Conservation (phyloP, 1,140 invertebrate species). For the Pseudoatta argentina region DNA sequence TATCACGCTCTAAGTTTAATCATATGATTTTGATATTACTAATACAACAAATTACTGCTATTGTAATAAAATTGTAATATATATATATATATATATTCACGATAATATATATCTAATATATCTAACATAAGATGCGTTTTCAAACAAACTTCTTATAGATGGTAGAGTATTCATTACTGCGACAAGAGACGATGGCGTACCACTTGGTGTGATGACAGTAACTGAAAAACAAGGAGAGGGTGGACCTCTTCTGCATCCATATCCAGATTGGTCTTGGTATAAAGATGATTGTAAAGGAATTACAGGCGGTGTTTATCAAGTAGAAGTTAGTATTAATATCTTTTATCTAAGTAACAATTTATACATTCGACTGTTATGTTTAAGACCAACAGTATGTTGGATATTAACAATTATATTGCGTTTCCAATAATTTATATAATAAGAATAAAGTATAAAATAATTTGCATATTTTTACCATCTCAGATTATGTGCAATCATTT, state of each 20-base stretch:
- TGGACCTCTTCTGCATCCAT: slow-evolving; percentile 6
- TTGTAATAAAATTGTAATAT: neutral
- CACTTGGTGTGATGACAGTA: slow-evolving; percentile 19
- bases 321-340: neutral
- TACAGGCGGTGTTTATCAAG: neutral
- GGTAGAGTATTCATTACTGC: slow-evolving; percentile 9
- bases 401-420: neutral
- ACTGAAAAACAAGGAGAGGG: neutral
- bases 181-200: neutral
- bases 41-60: too few species aligned
- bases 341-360: neutral
- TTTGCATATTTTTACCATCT: neutral
- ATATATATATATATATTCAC: too few species aligned
- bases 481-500: slow-evolving; percentile 20
- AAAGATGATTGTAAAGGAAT: slow-evolving; percentile 15
- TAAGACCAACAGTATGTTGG: neutral
- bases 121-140: neutral
- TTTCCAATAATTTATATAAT: neutral
- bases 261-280: slow-evolving; percentile 45
- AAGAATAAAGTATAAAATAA: neutral
- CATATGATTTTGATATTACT: neutral
- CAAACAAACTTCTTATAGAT: neutral
- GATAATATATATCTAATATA: neutral
- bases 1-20: neutral
- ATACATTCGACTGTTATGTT: neutral